Evolutionary conservation across 2,113 vertebrate genomes (phyloP), one percentile per base, ranked within the genome.

Genomic region (Mesoclemmys tuberculata): DNA sequence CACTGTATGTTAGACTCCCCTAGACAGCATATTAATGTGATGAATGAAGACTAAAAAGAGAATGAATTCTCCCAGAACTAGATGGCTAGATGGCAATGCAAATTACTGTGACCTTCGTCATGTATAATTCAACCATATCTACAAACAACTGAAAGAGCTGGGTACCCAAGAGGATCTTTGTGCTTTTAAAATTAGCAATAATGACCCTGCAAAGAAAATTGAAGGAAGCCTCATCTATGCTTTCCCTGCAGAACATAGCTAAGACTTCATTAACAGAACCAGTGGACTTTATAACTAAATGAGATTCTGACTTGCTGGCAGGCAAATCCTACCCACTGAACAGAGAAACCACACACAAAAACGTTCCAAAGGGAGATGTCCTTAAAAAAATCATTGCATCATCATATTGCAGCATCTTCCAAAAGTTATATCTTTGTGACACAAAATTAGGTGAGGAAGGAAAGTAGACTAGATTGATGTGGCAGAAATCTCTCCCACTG

Each of bases 251-350:
- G 90, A 97, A 94, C 92, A 93, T 94, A 77, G 90, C 87, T 96
- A 96, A 96, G 85, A 54, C 95, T 98, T 98, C 93, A 91, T 97
- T 96, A 97, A 97, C 83, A 95, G 85, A 98, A 94, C 38, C 93
- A 86, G 80, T 89, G 84, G 93, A 81, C 46, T 94, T 96, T 97
- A 68, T 95, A 85, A 90, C 78, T 95, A 97, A 96, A 97, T 96
- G 90, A 94, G 78, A 82, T 94, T 96, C 77, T 95, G 86, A 95
- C 81, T 96, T 0, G 21, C 49, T 97, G 95, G 91, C 93, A 96
- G 95, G 96, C 96, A 85, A 77, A 83, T 85, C 90, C 54, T 91
- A 49, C n/a, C 93, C 46, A 84, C 29, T 2, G 10, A 96, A 97
- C 92, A 97, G 96, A 97, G 95, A 97, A 95, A 93, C 89, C 88